A percentile compares a stretch with the other conserved stretches of the same genome.
Conservation (phyloP, 2,888 invertebrate species). For the Andrena hattorfiana region DNA sequence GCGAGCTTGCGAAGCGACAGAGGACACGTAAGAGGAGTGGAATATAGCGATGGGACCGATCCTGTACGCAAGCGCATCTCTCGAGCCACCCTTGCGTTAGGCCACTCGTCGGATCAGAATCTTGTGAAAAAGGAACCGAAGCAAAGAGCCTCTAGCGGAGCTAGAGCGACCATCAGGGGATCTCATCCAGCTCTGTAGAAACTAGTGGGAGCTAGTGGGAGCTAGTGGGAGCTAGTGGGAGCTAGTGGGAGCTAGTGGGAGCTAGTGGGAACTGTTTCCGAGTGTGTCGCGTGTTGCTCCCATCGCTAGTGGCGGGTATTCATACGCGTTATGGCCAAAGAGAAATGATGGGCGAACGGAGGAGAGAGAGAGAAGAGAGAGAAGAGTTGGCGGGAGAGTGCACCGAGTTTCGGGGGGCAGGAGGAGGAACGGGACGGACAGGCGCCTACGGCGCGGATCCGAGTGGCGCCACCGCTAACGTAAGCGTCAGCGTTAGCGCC, state of each 20-base stretch:
- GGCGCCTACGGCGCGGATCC: slow-evolving; percentile 70
- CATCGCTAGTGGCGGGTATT: slow-evolving; percentile 45
- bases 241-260: no score
- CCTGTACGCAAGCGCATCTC: neutral
- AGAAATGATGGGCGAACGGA: slow-evolving; percentile 39
- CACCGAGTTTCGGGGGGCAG: slow-evolving; percentile 7
- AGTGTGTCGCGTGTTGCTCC: slow-evolving; percentile 5
- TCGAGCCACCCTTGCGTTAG: neutral
- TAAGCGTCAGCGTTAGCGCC: slow-evolving; percentile 72
- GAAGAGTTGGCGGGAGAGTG: slow-evolving; percentile 7
- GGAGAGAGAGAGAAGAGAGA: neutral
- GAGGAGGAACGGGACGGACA: slow-evolving; percentile 61
- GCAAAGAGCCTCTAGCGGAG: no score
- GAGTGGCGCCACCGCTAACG: slow-evolving; percentile 77
- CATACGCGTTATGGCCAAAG: slow-evolving; percentile 61
- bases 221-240: no score
- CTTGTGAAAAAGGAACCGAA: no score
- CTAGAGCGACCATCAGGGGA: no score
- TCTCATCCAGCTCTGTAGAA: no score
- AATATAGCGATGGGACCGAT: slow-evolving; percentile 45
- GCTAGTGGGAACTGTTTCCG: no score
- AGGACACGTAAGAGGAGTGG: slow-evolving; percentile 40
- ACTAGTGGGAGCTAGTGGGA: no score
- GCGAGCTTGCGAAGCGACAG: slow-evolving; percentile 36
- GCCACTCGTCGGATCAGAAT: no score